A percentile compares a stretch with the other conserved stretches of the same genome.
Conservation (phyloP, 1,140 invertebrate genomes). For the Zophobas morio region DNA sequence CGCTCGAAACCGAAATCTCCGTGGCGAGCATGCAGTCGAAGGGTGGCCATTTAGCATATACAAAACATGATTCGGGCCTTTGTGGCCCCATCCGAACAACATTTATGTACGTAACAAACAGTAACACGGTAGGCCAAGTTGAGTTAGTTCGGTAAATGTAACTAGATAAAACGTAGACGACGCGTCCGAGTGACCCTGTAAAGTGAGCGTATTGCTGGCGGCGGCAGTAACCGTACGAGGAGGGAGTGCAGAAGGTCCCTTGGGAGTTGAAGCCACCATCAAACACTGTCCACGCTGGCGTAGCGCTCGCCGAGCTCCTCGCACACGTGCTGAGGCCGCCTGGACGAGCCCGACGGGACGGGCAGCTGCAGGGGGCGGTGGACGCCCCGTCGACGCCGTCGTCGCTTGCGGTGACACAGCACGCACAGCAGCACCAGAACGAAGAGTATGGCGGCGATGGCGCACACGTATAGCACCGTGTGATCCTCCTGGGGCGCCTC, state of each 20-base stretch:
- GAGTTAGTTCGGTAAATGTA: slow-evolving; percentile 7
- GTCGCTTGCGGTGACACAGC: slow-evolving; percentile 64
- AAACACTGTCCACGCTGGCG: slow-evolving; percentile 72
- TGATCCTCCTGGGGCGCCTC: slow-evolving; percentile 70
- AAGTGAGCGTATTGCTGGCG: slow-evolving; percentile 62
- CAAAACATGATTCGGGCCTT: slow-evolving; percentile 10
- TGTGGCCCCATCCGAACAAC: slow-evolving; percentile 37
- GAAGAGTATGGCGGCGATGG: slow-evolving; percentile 67
- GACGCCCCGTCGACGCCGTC: slow-evolving; percentile 64
- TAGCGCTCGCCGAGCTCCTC: slow-evolving; percentile 71
- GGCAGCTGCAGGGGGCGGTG: slow-evolving; percentile 62
- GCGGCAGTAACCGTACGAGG: slow-evolving; percentile 50
- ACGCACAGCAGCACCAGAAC: slow-evolving; percentile 64
- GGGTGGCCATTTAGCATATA: slow-evolving; percentile 8
- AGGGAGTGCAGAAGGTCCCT: slow-evolving; percentile 46
- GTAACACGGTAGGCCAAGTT: slow-evolving; percentile 33
- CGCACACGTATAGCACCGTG: slow-evolving; percentile 70
- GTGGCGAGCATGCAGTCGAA: slow-evolving; percentile 6
- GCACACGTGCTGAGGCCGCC: slow-evolving; percentile 70
- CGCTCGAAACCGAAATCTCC: background rate
- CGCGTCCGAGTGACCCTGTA: slow-evolving; percentile 58
- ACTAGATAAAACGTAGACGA: slow-evolving; percentile 39
- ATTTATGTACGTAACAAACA: slow-evolving; percentile 41
- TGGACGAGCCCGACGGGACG: slow-evolving; percentile 67
- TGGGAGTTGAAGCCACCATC: slow-evolving; percentile 65